Evolutionary conservation across 2,797 vertebrate genomes (phyloP), one percentile per base, ranked within the genome.

Genomic region (Gastrophryne carolinensis): DNA sequence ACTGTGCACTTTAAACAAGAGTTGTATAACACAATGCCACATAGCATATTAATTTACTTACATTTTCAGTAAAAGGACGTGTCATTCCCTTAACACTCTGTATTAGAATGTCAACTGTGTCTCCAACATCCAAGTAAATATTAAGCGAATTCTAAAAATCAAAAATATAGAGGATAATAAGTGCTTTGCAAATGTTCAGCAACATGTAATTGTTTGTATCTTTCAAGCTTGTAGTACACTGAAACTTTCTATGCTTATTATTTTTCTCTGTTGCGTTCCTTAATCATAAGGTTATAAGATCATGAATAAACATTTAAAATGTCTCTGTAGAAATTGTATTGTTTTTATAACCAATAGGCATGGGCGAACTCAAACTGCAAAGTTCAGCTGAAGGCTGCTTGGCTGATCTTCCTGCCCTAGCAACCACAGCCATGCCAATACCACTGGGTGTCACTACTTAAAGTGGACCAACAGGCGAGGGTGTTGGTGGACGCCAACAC

Each of bases 1-100:
- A 86, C 84, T 24, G 26, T 66, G 79, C 80, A 83, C 75, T 79
- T 74, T 79, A 81, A 89, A 85, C 81, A 86, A 89, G 56, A 75
- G 63, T 76, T 76, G 49, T 21, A n/a, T n/a, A 70, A 70, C 57
- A 76, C 66, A 76, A 61, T 56, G 63, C 9, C 65, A 76, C 34
- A 76, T 54, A 34, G 56, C 57, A 70, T 54, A 70, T 70, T 70
- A 63, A 76, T 64, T 76, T 60, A 30, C 47, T 56, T 63, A 50
- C 26, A 23, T 39, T 67, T 35, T 61, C 23, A 62, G 53, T 62
- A 57, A 61, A 69, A 69, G 13, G 64, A 69, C 32, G 54, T 24
- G 37, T 11, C 37, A 15, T 41, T 70, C 27, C 30, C 34, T 50
- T 29, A 32, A 30, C 30, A n/a, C 8, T 66, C 32, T 11, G 5